phyloP scores from a whole-genome alignment of 1,140 invertebrate genomes.

The Mizuhopecten yessoensis region DNA sequence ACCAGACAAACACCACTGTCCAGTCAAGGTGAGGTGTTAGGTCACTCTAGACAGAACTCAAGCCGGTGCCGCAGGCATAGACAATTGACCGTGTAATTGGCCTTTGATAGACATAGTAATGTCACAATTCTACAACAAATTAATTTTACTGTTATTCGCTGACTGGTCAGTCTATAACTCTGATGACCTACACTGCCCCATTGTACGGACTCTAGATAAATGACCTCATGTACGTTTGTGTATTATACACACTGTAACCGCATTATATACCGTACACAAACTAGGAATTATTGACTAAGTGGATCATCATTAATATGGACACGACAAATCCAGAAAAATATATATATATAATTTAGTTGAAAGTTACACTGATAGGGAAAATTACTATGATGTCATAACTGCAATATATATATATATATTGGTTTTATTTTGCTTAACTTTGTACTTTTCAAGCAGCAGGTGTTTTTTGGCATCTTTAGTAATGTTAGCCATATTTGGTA shows the following conservation, averaged over 20 bases:
- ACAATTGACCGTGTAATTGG: slow-evolving; percentile 21
- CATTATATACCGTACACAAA: too few species aligned
- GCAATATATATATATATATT: too few species aligned
- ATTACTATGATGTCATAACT: too few species aligned
- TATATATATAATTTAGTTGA: too few species aligned
- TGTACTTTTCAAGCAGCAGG: too few species aligned
- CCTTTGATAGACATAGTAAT: neutral
- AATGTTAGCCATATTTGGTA: too few species aligned
- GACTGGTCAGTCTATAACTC: neutral
- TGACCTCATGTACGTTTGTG: neutral
- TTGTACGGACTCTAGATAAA: neutral
- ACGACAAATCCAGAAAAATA: too few species aligned
- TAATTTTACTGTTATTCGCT: slow-evolving; percentile 24
- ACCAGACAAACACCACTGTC: neutral
- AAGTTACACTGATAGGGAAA: too few species aligned
- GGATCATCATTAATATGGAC: too few species aligned
- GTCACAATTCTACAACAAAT: neutral
- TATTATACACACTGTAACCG: neutral
- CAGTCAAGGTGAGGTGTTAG: neutral
- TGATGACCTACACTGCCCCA: neutral
- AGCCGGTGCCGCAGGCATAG: neutral
- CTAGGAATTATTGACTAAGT: too few species aligned
- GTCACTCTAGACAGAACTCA: neutral
- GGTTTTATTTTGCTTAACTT: too few species aligned
- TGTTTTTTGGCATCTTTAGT: too few species aligned